Evolutionary conservation across 1,140 invertebrate genomes (phyloP), one percentile per base, ranked within the genome.

Genomic region (Tachypleus tridentatus): DNA sequence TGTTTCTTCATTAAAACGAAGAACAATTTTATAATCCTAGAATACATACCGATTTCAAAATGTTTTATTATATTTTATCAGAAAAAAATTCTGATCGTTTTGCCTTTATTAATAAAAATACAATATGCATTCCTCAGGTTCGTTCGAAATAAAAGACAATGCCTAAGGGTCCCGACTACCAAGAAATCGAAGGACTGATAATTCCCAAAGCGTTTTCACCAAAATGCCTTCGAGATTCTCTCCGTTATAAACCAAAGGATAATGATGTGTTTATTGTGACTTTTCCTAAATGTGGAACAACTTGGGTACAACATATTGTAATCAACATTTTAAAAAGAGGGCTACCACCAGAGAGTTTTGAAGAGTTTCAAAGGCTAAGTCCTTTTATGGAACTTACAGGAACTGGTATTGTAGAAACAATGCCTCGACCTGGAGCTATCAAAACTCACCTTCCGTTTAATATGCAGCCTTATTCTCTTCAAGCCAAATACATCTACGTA

Each of bases 401-500:
- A 6, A 52, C 68, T 7, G 70, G 70, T 3, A 60, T 58, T 51
- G 50, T 70, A n/a, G 29, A 52, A 10, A 63, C 62, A 7, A 69
- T 69, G 65, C 62, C 65, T 7, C 50, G 58, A 9, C 51, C 51
- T n/a, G 62, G 62, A 9, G 59, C 61, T 49, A 67, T 70, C 5
- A 70, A 70, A 48, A 63, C 62, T 9, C 70, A 70, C 49, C 63
- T 70, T 11, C 68, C 70, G 9, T 70, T 70, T 48, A n/a, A 70
- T 47, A 11, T 63, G 5, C 47, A 50, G 51, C 86, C 87, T 0
- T 64, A 61, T 51, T 67, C 64, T 47, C 57, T 56, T 0, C 51
- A 73, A 69, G 49, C 81, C 82, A 50, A 82, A 78, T 88, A 8
- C 11, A 79, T 91, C 4, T 91, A 89, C 71, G 83, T 91, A 0